Evolutionary conservation across 2,888 invertebrate genomes (phyloP).

Genomic region (Nasonovia ribisnigri): DNA sequence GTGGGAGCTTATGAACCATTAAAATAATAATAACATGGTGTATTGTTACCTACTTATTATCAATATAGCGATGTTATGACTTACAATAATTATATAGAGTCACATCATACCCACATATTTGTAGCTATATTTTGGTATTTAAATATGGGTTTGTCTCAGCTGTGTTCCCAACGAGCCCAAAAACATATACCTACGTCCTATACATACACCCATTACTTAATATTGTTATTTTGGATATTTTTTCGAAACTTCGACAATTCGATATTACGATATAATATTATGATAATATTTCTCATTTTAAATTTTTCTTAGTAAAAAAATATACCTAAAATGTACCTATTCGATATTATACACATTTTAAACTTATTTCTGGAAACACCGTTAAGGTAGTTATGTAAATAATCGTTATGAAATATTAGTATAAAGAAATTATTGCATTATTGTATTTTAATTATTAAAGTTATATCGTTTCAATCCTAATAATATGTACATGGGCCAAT

Average conservation of each 20-base stretch:
- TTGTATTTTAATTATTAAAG: background rate
- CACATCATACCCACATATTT: background rate
- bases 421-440: background rate
- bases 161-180: background rate
- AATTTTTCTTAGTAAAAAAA: background rate
- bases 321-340: background rate
- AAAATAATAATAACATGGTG: slow-evolving; percentile 27
- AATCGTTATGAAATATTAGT: background rate
- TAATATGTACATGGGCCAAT: background rate
- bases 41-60: slow-evolving; percentile 20
- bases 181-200: background rate
- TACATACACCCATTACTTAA: background rate
- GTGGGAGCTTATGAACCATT: slow-evolving; percentile 17
- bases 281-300: background rate
- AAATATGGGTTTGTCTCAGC: background rate
- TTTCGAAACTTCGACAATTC: background rate
- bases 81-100: slow-evolving; percentile 23
- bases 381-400: background rate
- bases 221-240: background rate
- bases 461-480: background rate
- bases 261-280: background rate
- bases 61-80: background rate
- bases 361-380: no score
- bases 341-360: background rate
- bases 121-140: background rate